Conservation (phyloP, 2,113 vertebrate genomes). For the Takifugu bimaculatus region DNA sequence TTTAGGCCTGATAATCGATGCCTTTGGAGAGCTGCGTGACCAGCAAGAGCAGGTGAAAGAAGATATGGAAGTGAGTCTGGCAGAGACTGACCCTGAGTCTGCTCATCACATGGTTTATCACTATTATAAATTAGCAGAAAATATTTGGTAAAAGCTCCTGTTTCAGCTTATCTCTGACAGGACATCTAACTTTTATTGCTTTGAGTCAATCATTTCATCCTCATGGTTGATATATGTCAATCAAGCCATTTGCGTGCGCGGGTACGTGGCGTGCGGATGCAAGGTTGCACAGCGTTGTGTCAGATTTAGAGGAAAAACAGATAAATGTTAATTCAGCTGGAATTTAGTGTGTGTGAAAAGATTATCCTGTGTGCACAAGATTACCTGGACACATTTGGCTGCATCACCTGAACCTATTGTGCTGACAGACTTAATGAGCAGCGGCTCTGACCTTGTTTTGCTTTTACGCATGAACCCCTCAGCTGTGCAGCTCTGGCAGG, state of each 20-base stretch:
- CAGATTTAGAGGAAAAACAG: not conserved
- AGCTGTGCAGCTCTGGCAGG: not conserved
- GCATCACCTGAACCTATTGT: not conserved
- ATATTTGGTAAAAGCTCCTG: too few relatives aligned
- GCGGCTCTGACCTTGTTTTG: constrained; percentile 6
- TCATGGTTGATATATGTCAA: too few relatives aligned
- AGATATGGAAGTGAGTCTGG: constrained; percentile 65
- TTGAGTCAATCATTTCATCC: too few relatives aligned
- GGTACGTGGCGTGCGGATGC: too few relatives aligned
- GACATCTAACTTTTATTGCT: too few relatives aligned
- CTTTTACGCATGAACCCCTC: not conserved
- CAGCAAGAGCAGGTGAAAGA: constrained; percentile 73
- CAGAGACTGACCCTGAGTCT: not conserved
- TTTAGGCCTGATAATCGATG: constrained; percentile 70
- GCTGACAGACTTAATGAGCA: constrained; percentile 15
- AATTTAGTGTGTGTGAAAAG: constrained; percentile 5
- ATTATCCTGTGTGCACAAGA: constrained; percentile 2
- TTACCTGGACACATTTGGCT: constrained; percentile 7
- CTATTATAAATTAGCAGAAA: too few relatives aligned
- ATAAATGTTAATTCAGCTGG: not conserved
- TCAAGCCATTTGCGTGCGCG: too few relatives aligned
- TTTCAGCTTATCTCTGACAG: too few relatives aligned
- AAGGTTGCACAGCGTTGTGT: too few relatives aligned
- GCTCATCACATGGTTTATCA: too few relatives aligned
- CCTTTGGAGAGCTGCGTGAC: constrained; percentile 71